A percentile compares a stretch with the other conserved stretches of the same genome.
Evolutionary conservation across 2,797 vertebrate species (phyloP).

Genomic region (Siniperca scherzeri): DNA sequence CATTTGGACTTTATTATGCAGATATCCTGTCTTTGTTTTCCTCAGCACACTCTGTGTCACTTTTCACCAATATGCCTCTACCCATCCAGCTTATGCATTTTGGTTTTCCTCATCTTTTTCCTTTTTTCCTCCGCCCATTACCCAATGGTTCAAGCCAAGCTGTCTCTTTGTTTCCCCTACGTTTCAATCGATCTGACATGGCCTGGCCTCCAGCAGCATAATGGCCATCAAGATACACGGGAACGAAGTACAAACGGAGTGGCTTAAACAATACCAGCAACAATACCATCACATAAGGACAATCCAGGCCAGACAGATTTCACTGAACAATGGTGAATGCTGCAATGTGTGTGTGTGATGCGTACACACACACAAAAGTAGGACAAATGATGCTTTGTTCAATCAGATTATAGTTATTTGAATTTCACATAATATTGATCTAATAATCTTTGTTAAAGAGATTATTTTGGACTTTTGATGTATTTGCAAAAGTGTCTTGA

Average conservation of each 20-base stretch:
- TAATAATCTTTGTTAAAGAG: constrained; percentile 10
- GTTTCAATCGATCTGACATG: constrained; percentile 67
- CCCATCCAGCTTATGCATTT: constrained; percentile 25
- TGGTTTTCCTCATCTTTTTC: constrained; percentile 46
- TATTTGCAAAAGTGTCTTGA: background rate
- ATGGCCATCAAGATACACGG: constrained; percentile 58
- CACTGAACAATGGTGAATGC: constrained; percentile 61
- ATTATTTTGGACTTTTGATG: background rate
- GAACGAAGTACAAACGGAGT: constrained; percentile 59
- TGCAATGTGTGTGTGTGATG: constrained; percentile 1
- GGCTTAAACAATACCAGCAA: constrained; percentile 67
- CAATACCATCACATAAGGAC: constrained; percentile 71
- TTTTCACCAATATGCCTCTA: constrained; percentile 23
- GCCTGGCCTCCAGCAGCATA: constrained; percentile 53
- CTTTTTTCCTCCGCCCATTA: constrained; percentile 75
- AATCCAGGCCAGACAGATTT: constrained; percentile 70
- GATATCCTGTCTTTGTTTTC: constrained; percentile 13
- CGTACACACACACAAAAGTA: constrained; percentile 32
- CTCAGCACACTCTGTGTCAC: constrained; percentile 37
- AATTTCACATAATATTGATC: constrained; percentile 53
- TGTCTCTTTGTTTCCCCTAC: constrained; percentile 67
- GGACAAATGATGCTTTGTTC: constrained; percentile 51
- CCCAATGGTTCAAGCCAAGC: constrained; percentile 62
- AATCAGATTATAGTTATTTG: constrained; percentile 47
- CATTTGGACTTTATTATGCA: constrained; percentile 26